Base-by-base conservation (phyloP, 2,888 invertebrate species). In the Heterodera filipjevi region DNA sequence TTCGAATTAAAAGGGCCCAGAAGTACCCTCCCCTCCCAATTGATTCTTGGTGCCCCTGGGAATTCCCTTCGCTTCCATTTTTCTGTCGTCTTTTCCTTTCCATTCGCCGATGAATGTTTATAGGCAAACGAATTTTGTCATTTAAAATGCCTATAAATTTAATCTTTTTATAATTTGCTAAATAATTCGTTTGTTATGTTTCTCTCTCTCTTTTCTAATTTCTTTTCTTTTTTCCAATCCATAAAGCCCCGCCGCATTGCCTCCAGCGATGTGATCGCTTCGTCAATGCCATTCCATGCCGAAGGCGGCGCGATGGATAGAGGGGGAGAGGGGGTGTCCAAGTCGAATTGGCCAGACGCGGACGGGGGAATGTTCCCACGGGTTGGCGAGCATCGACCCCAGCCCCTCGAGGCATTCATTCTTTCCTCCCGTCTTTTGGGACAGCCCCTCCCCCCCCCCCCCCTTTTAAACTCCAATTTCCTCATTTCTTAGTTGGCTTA, bases 121-220 rank as follows among this genome's bases (percentile, higher is more conserved):
- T 97, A 97, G 77, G 98, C 5, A 46, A 82, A 80, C 39, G 74
- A 79, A n/a, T 19, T 5, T 53, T 44, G 44, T 5, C 44, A 5
- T 5, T 44, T 44, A 10, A 44, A 5, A 3, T 71, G n/a, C n/a
- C n/a, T n/a, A n/a, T n/a, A n/a, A n/a, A n/a, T n/a, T n/a, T n/a
- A n/a, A n/a, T n/a, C n/a, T n/a, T n/a, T n/a, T n/a, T n/a, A n/a
- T n/a, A n/a, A n/a, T n/a, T n/a, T n/a, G n/a, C n/a, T n/a, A n/a
- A n/a, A n/a, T n/a, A n/a, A n/a, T 12, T 72, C 53, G 33, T 35
- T 35, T 32, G 33, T 53, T 35, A 30, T 53, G 53, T 14, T 71
- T 71, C 27, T 8, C 32, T 39, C 32, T 30, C 30, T 5, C 49
- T 19, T 19, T 19, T 32, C 32, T n/a, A n/a, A n/a, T n/a, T n/a